Conservation (phyloP, 2,113 vertebrate species). For the Oophaga pumilio region DNA sequence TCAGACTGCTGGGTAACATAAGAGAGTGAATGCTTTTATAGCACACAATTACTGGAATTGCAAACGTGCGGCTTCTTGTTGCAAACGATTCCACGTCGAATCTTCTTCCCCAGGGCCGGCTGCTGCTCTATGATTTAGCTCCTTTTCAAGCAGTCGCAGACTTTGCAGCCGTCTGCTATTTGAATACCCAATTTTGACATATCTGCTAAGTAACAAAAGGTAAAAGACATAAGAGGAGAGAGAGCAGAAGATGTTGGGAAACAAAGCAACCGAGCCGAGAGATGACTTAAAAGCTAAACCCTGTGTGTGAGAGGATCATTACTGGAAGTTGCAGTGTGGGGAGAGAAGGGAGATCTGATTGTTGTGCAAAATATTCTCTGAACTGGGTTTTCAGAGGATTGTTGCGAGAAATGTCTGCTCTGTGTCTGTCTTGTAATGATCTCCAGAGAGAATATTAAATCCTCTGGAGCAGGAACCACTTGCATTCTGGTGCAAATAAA, state of each 20-base stretch:
- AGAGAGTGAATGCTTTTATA: constrained; percentile 21
- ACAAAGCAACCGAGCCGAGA: constrained; percentile 19
- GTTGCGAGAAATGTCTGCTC: constrained; percentile 19
- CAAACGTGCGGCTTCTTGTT: constrained; percentile 13
- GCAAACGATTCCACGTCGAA: not conserved
- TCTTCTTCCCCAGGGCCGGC: constrained; percentile 28
- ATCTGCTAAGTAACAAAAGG: constrained; percentile 51
- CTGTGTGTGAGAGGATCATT: constrained; percentile 46
- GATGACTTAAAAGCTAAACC: constrained; percentile 51
- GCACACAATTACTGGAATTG: constrained; percentile 42
- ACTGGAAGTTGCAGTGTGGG: constrained; percentile 24
- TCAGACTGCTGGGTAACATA: constrained; percentile 11
- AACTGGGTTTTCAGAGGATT: constrained; percentile 32
- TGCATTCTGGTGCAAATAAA: constrained; percentile 31
- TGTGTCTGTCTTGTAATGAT: constrained; percentile 39
- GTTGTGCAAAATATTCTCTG: constrained; percentile 51
- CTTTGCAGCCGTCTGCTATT: constrained; percentile 25
- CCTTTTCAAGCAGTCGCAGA: constrained; percentile 29
- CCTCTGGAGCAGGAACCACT: constrained; percentile 24
- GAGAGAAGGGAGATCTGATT: constrained; percentile 21
- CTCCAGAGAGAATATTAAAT: constrained; percentile 35
- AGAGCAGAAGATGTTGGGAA: constrained; percentile 33
- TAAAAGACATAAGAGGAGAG: constrained; percentile 31
- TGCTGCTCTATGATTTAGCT: constrained; percentile 15
- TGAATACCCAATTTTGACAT: constrained; percentile 40